Base-by-base conservation (phyloP, 1,140 invertebrate species). In the Eumeta japonica region DNA sequence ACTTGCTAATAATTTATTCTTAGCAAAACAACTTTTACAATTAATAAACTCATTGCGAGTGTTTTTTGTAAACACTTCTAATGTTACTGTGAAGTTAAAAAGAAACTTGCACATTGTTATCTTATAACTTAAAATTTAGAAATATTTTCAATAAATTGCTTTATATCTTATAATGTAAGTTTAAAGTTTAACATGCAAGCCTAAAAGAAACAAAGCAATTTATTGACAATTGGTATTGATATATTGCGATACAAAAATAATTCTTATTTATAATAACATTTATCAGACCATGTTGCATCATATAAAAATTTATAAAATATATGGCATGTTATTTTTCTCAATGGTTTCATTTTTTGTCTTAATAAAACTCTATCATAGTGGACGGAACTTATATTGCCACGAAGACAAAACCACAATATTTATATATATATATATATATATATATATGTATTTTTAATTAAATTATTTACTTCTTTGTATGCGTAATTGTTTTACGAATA, bases 301-400 rank as follows among this genome's bases (percentile, higher is more conserved):
- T 67, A 58, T 71, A 64, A 53, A 62, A 61, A 59, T 65, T 55
- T 60, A 60, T 55, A 58, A 62, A 68, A 67, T 68, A 67, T 68
- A 72, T 65, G 59, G 60, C 63, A 72, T 67, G 64, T 72, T 72
- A 72, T 62, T 68, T 72, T 67, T 67, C 54, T 65, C 57, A 56
- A 50, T 33, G 35, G 33, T 43, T 35, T 35, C 46, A 16, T 60
- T 63, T 57, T 43, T 52, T 50, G 37, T 28, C 16, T 16, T 52
- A 48, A 52, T 44, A 37, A 55, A 47, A 54, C 50, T 46, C 45
- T 24, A 24, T 24, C 20, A 24, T 24, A 24, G n/a, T 24, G 20
- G 20, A 24, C 20, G 20, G 20, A 24, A 24, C 5, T 24, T 24
- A 24, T 24, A 24, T n/a, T 24, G 20, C n/a, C 5, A 7, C n/a